Evolutionary conservation across 1,140 invertebrate genomes (phyloP).

Genomic region (Drosophila ambigua): DNA sequence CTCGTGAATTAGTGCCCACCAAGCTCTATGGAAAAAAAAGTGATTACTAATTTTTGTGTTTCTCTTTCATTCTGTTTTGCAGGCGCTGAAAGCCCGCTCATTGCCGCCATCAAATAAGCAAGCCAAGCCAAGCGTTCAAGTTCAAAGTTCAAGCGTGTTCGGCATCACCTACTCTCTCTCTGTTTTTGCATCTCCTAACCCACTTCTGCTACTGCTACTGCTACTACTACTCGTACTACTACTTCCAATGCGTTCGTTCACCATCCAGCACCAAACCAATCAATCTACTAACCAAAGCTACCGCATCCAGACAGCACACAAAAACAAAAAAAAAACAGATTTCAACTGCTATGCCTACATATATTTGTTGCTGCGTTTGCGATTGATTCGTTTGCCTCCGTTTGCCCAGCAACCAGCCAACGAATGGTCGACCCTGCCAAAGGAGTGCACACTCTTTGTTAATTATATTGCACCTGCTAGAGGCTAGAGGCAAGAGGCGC

Average conservation of each 20-base stretch:
- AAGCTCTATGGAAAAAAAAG: conserved; percentile 81
- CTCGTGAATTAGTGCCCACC: conserved; percentile 82
- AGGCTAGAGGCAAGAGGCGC: not conserved
- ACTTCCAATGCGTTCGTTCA: conserved; percentile 43
- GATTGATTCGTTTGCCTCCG: conserved; percentile 34
- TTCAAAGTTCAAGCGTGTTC: conserved; percentile 58
- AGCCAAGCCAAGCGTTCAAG: conserved; percentile 46
- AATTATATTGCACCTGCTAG: conserved; percentile 6
- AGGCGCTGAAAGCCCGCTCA: conserved; percentile 79
- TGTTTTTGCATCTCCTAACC: conserved; percentile 68
- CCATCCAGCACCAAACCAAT: conserved; percentile 44
- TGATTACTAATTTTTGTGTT: conserved; percentile 66
- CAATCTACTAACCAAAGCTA: conserved; percentile 65
- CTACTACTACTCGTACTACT: conserved; percentile 48
- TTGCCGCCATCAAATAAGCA: conserved; percentile 80
- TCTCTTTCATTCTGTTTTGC: conserved; percentile 57
- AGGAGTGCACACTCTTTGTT: conserved; percentile 14
- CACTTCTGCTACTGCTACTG: conserved; percentile 48
- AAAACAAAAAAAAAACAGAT: conserved; percentile 11
- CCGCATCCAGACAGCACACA: conserved; percentile 19
- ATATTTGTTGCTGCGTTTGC: conserved; percentile 26
- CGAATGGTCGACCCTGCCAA: no score
- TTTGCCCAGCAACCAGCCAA: not conserved
- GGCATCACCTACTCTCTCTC: conserved; percentile 64
- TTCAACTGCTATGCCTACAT: conserved; percentile 55